Evolutionary conservation across 2,113 vertebrate species (phyloP).

Genomic region (Dromaius novaehollandiae): DNA sequence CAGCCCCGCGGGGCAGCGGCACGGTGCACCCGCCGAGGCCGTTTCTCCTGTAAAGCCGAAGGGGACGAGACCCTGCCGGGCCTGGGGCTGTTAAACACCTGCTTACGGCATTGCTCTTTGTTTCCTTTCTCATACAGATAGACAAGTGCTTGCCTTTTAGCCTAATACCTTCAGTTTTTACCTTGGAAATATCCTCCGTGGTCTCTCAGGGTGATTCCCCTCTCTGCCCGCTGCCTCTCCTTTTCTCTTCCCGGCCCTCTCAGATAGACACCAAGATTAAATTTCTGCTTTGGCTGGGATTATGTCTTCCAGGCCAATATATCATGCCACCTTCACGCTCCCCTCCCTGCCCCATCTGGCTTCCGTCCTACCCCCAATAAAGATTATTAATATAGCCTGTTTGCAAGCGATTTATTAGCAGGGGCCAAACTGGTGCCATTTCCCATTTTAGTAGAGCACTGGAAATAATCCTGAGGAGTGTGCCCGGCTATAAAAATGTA

Average conservation of each 20-base stretch:
- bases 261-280: not conserved
- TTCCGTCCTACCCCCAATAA: slow-evolving; percentile 57
- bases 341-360: slow-evolving; percentile 27
- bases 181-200: not conserved
- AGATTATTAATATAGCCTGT: slow-evolving; percentile 70
- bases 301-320: slow-evolving; percentile 52
- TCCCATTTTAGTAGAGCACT: slow-evolving; percentile 66
- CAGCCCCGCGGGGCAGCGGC: not conserved
- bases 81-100: not conserved
- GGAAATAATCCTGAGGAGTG: slow-evolving; percentile 69
- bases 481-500: slow-evolving; percentile 73
- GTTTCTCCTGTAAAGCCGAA: fast-evolving
- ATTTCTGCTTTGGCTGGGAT: slow-evolving; percentile 46
- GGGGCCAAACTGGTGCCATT: slow-evolving; percentile 66
- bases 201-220: not conserved
- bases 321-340: slow-evolving; percentile 38
- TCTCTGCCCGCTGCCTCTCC: not conserved
- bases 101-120: not conserved
- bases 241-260: not conserved
- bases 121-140: not conserved
- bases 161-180: not conserved
- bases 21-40: not conserved
- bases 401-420: slow-evolving; percentile 66
- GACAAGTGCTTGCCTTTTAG: not conserved
- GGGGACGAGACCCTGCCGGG: not conserved